phyloP scores from a whole-genome alignment of 1,140 invertebrate species.

The Zaprionus africanus region DNA sequence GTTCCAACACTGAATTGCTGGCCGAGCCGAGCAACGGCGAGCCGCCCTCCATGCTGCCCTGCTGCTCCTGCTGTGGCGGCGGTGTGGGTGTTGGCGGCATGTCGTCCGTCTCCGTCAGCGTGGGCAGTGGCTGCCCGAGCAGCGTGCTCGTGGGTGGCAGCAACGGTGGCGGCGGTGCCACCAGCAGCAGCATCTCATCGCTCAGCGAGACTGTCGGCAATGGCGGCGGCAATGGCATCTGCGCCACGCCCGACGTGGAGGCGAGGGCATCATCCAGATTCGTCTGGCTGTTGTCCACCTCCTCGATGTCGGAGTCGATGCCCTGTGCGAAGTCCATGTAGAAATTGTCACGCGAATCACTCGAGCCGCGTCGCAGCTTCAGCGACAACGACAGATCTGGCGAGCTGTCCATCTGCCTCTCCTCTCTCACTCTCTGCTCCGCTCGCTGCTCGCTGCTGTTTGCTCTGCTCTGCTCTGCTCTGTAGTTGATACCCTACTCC shows the following conservation, averaged over 20 bases:
- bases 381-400: slow-evolving; percentile 91
- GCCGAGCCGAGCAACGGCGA: slow-evolving; percentile 56
- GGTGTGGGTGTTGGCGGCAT: slow-evolving; percentile 80
- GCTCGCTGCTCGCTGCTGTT: slow-evolving; percentile 4
- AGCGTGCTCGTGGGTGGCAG: slow-evolving; percentile 50
- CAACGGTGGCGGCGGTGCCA: slow-evolving; percentile 58
- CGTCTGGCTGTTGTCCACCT: slow-evolving; percentile 88
- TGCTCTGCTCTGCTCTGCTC: neutral
- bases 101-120: slow-evolving; percentile 76
- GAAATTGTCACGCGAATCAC: slow-evolving; percentile 93
- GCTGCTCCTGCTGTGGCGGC: slow-evolving; percentile 63
- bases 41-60: slow-evolving; percentile 26
- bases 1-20: slow-evolving; percentile 71
- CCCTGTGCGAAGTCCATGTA: slow-evolving; percentile 95
- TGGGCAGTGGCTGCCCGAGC: slow-evolving; percentile 68
- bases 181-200: slow-evolving; percentile 64
- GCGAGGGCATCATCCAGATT: slow-evolving; percentile 36
- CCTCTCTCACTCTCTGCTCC: neutral
- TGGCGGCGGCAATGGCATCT: slow-evolving; percentile 47
- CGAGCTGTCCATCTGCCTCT: slow-evolving; percentile 87
- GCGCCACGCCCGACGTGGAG: slow-evolving; percentile 22
- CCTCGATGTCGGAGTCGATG: slow-evolving; percentile 94
- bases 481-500: neutral
- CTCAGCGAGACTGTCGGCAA: slow-evolving; percentile 52
- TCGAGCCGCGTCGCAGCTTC: slow-evolving; percentile 91